Percentiles rank a stretch among this genome's conserved stretches.
Conservation (phyloP, 2,888 invertebrate species). For the Loripinus fragilis region DNA sequence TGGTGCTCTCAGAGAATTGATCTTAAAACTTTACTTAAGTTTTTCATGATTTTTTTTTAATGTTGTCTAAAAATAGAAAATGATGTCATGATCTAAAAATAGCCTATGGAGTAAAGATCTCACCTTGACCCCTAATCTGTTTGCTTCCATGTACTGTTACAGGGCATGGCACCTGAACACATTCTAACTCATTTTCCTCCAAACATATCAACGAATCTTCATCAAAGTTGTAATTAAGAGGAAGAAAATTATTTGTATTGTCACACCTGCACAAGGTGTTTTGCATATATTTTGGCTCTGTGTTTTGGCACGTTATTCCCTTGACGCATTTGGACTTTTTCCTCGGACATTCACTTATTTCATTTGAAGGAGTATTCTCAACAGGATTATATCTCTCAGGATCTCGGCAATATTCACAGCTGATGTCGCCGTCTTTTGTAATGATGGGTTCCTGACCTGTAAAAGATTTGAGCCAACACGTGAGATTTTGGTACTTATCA, state of each 20-base stretch:
- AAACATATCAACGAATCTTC: not conserved
- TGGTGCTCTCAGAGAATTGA: no score
- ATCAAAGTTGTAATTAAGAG: not conserved
- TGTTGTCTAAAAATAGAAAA: no score
- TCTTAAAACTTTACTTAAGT: no score
- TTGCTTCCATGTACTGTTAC: not conserved
- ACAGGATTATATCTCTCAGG: not conserved
- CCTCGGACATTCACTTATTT: not conserved
- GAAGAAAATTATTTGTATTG: not conserved
- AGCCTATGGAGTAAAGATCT: no score
- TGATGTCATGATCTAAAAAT: no score
- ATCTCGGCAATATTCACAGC: not conserved
- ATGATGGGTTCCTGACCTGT: not conserved
- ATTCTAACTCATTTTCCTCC: not conserved
- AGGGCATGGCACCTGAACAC: conserved; percentile 1
- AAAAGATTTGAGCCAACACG: no score
- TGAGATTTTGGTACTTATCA: no score
- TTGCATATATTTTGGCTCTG: not conserved
- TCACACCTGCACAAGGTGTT: not conserved
- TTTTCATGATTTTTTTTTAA: no score
- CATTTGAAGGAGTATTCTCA: not conserved
- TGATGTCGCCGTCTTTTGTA: not conserved
- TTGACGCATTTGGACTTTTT: not conserved
- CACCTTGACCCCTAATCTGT: not conserved
- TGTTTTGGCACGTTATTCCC: not conserved